Percentiles rank a stretch among this genome's conserved stretches.
These are phyloP conservation scores for Lutraria lutraria DNA, from an alignment of 2,888 invertebrate species.

Conservation along the genomic window DNA sequence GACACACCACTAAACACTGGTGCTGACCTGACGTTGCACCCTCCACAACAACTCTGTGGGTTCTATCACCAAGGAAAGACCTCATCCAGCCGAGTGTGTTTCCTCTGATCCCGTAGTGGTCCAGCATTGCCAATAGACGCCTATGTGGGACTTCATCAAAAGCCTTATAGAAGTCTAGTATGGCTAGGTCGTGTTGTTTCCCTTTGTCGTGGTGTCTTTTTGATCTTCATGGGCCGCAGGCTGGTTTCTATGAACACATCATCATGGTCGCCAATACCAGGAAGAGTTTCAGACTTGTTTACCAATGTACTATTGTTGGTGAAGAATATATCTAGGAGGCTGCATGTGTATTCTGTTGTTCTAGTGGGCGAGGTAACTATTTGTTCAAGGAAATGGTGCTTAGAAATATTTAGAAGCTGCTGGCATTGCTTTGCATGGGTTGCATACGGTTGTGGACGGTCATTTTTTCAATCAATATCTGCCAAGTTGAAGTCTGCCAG, in stretches of 20 bases:
- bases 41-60: conserved; percentile 32
- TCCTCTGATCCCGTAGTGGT: conserved; percentile 23
- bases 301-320: conserved; percentile 43
- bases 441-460: conserved; percentile 3
- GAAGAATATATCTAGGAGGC: conserved; percentile 34
- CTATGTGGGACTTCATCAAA: conserved; percentile 26
- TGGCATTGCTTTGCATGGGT: conserved; percentile 21
- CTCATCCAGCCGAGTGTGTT: too few relatives aligned
- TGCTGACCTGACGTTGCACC: conserved; percentile 13
- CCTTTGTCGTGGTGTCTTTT: neutral
- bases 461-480: neutral
- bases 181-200: neutral
- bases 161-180: neutral
- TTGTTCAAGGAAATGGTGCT: conserved; percentile 39
- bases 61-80: conserved; percentile 30
- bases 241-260: conserved; percentile 25
- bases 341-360: conserved; percentile 29
- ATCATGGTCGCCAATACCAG: conserved; percentile 44
- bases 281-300: conserved; percentile 42
- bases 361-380: conserved; percentile 21
- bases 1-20: conserved; percentile 7
- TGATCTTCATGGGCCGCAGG: too few relatives aligned
- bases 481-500: conserved; percentile 43
- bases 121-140: conserved; percentile 23
- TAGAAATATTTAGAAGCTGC: conserved; percentile 29